Evolutionary conservation across 2,888 invertebrate genomes (phyloP).

Genomic region (Kryphioiulus occultus): DNA sequence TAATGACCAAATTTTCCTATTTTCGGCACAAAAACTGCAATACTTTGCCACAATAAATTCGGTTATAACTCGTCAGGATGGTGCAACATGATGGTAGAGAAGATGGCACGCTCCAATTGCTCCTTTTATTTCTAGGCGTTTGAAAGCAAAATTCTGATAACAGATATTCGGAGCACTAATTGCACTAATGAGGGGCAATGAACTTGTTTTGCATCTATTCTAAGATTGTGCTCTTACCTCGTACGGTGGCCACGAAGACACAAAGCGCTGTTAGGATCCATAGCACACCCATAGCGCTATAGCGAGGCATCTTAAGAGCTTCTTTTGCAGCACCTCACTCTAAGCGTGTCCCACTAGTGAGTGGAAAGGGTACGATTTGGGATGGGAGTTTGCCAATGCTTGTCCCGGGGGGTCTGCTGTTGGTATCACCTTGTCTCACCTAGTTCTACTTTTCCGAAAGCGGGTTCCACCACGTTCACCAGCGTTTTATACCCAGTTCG

Average conservation of each 20-base stretch:
- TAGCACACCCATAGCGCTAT: background rate
- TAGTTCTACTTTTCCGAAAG: constrained; percentile 31
- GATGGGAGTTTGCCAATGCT: background rate
- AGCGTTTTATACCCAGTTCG: constrained; percentile 1
- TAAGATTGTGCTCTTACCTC: background rate
- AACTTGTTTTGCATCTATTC: background rate
- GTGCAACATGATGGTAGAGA: background rate
- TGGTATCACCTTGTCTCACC: constrained; percentile 13
- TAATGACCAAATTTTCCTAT: too few species aligned
- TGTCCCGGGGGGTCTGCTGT: background rate
- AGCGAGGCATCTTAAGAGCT: background rate
- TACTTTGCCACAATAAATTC: too few species aligned
- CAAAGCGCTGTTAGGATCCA: background rate
- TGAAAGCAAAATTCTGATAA: background rate
- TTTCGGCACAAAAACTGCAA: too few species aligned
- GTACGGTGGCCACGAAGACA: background rate
- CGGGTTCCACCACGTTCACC: background rate
- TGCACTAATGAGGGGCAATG: constrained; percentile 20
- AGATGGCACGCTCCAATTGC: background rate
- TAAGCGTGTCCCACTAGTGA: background rate
- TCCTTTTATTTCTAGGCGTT: too few species aligned
- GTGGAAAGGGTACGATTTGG: background rate
- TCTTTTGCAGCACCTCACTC: background rate
- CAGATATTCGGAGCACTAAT: too few species aligned
- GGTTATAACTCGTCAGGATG: too few species aligned